Base-by-base conservation (phyloP, 2,888 invertebrate genomes). In the Leptura quadrifasciata region DNA sequence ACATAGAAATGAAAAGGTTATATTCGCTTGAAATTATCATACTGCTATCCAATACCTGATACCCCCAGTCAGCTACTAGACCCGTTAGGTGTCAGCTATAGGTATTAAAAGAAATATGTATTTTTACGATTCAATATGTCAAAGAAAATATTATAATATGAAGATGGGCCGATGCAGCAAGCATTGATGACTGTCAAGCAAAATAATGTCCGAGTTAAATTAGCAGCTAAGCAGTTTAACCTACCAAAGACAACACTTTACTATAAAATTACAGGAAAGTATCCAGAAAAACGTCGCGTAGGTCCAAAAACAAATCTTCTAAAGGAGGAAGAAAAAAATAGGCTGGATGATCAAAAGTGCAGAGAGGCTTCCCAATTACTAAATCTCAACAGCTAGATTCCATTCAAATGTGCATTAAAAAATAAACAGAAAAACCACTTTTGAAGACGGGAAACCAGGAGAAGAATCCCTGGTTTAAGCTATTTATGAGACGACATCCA, bases 401-500 rank as follows among this genome's bases (percentile, higher is more conserved):
- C 27, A 18, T 71, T 75, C 9, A 71, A 35, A 75, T 75, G 58
- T 63, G 57, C 17, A 18, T 70, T 15, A 63, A 70, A 70, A 69
- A 64, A n/a, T 27, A 35, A 63, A 60, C 2, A 12, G 9, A 39
- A 57, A 61, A 69, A 69, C 55, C 47, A 31, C 35, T 0, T 70
- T 60, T 27, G 35, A 63, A 35, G 35, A 39, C 18, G 35, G 35
- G 60, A 60, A 27, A 27, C 60, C 60, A 15, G 27, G 27, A 60
- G 27, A 60, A 10, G 27, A 60, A 24, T 60, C n/a, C n/a, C n/a
- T n/a, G 27, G 60, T 60, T 6, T 27, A 60, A 60, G 58, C 58
- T 67, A 6, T 88, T 88, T 81, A 73, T 86, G 75, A 81, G 82
- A 67, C 80, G 87, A 70, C 85, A 88, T 77, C 85, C 86, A 55